These are phyloP conservation scores for Aulostomus chinensis DNA, from an alignment of 2,797 vertebrate genomes.

Conservation along the genomic window DNA sequence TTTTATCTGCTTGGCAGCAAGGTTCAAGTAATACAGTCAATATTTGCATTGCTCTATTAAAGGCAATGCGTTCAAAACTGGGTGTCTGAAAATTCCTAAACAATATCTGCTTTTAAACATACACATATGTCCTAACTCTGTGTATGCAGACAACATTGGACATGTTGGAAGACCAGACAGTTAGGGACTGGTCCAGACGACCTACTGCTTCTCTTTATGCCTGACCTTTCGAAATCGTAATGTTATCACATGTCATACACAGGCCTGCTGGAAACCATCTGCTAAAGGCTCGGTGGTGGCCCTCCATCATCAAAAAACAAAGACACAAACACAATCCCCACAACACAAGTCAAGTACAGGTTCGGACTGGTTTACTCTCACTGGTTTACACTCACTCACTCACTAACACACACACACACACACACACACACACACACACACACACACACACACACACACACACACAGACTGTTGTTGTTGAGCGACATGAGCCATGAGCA, in stretches of 20 bases:
- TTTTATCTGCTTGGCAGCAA: constrained; percentile 60
- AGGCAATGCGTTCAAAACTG: constrained; percentile 36
- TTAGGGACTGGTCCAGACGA: constrained; percentile 26
- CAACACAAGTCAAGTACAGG: constrained; percentile 44
- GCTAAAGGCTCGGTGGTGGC: constrained; percentile 64
- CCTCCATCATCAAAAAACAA: constrained; percentile 33
- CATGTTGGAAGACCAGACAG: constrained; percentile 14
- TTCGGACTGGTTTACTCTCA: constrained; percentile 57
- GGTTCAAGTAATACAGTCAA: constrained; percentile 71
- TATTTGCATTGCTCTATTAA: constrained; percentile 65
- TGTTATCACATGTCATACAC: constrained; percentile 77
- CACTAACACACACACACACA: constrained; percentile 50
- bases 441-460: constrained; percentile 13
- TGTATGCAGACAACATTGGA: constrained; percentile 4
- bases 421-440: constrained; percentile 12
- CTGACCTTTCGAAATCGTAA: constrained; percentile 81
- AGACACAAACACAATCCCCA: not conserved
- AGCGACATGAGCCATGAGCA: constrained; percentile 59
- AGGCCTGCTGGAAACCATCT: constrained; percentile 81
- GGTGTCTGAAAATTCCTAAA: constrained; percentile 26
- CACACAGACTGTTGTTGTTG: constrained; percentile 44
- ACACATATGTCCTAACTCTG: not conserved
- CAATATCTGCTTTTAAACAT: constrained; percentile 23
- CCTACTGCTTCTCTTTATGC: constrained; percentile 56
- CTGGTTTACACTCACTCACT: too few relatives aligned